Evolutionary conservation across 2,888 invertebrate species (phyloP).

Genomic region (Caradrina clavipalpis): DNA sequence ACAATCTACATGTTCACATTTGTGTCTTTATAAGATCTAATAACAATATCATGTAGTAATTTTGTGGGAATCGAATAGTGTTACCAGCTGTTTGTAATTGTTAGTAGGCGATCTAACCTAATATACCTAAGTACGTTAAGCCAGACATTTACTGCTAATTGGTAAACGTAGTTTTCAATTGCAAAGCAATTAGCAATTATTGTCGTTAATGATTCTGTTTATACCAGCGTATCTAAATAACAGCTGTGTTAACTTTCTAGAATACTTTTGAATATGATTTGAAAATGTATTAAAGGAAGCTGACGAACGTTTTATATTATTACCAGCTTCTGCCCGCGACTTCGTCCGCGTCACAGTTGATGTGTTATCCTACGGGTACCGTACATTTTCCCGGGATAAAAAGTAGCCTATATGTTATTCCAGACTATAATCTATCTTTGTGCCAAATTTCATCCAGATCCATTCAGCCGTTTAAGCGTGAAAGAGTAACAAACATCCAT

Average conservation of each 20-base stretch:
- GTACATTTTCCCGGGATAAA: too few species aligned
- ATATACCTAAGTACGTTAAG: constrained; percentile 35
- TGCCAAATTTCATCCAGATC: too few species aligned
- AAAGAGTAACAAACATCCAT: too few species aligned
- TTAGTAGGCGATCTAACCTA: constrained; percentile 25
- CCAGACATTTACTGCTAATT: constrained; percentile 52
- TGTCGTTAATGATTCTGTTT: constrained; percentile 30
- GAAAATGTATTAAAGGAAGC: too few species aligned
- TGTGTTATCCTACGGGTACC: too few species aligned
- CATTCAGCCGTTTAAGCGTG: too few species aligned
- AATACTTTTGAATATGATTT: too few species aligned
- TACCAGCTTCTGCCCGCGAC: too few species aligned
- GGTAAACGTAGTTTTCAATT: constrained; percentile 56
- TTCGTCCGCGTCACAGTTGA: too few species aligned
- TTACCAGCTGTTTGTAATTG: constrained; percentile 42
- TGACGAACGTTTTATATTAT: too few species aligned
- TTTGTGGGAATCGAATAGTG: constrained; percentile 32
- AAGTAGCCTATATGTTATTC: too few species aligned
- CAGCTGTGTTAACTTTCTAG: background rate
- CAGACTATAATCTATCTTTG: too few species aligned
- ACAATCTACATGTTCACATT: background rate
- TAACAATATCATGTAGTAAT: constrained; percentile 32
- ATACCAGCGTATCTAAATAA: constrained; percentile 3
- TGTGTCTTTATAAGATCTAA: constrained; percentile 15
- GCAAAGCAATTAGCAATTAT: constrained; percentile 46